phyloP scores from a whole-genome alignment of 2,113 vertebrate genomes.

The Corapipo altera region DNA sequence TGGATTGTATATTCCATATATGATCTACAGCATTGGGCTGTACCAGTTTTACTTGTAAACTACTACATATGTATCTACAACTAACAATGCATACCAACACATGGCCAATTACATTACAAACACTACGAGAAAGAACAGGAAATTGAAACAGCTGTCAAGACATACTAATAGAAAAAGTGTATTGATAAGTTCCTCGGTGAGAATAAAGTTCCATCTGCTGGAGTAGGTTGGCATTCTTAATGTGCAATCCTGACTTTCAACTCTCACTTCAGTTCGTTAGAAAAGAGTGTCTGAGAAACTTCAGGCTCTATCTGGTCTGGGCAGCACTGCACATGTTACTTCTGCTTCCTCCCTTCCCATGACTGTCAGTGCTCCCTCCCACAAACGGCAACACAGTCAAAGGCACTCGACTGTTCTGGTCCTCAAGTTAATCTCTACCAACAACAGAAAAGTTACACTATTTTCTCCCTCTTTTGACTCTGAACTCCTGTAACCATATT shows the following conservation, averaged over 20 bases:
- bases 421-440: background rate
- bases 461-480: accelerated
- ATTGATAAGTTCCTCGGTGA: background rate
- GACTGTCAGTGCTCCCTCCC: background rate
- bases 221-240: background rate
- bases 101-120: background rate
- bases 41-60: background rate
- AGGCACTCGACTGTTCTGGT: background rate
- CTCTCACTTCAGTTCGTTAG: background rate
- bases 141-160: background rate
- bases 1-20: background rate
- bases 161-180: background rate
- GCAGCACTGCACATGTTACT: background rate
- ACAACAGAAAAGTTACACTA: background rate
- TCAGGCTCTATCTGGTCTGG: background rate
- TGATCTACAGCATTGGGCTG: background rate
- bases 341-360: background rate
- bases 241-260: background rate
- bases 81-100: background rate
- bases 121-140: background rate
- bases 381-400: background rate
- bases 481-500: background rate
- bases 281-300: background rate
- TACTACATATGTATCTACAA: background rate
- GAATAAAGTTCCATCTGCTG: background rate